Conservation (phyloP, 1,140 invertebrate genomes). For the Onthophagus taurus region DNA sequence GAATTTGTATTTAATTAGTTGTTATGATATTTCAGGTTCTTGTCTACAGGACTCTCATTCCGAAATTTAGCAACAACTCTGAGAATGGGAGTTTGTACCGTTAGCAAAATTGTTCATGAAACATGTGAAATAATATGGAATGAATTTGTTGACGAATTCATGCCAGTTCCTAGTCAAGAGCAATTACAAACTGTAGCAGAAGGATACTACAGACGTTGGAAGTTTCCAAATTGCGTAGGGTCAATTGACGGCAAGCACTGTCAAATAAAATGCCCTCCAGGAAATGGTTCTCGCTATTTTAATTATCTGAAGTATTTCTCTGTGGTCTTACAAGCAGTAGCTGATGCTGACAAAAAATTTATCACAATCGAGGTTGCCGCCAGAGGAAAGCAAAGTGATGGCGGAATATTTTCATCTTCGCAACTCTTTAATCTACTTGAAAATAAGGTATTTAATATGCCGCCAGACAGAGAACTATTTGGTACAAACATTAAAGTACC, state of each 20-base stretch:
- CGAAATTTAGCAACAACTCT: conserved; percentile 2
- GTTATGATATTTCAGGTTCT: conserved; percentile 9
- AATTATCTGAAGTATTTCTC: conserved; percentile 7
- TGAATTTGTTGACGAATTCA: background rate
- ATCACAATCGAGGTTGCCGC: background rate
- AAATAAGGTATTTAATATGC: no score
- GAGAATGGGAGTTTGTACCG: conserved; percentile 7
- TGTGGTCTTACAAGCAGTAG: conserved; percentile 2
- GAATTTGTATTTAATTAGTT: no score
- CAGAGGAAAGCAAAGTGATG: background rate
- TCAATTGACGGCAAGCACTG: conserved; percentile 10
- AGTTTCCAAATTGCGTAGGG: conserved; percentile 12
- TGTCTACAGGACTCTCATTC: conserved; percentile 4
- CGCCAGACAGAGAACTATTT: no score
- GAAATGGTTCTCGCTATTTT: background rate
- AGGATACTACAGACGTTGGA: background rate
- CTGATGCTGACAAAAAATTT: background rate
- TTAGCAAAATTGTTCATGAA: conserved; percentile 6
- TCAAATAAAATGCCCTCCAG: conserved; percentile 8
- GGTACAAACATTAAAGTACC: no score
- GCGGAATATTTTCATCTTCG: background rate
- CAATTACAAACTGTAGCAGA: background rate
- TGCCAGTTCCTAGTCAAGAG: conserved; percentile 7
- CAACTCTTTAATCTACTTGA: no score
- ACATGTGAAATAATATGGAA: conserved; percentile 6